Evolutionary conservation across 1,140 invertebrate genomes (phyloP).

Genomic region (Proctacanthus coquilletti): DNA sequence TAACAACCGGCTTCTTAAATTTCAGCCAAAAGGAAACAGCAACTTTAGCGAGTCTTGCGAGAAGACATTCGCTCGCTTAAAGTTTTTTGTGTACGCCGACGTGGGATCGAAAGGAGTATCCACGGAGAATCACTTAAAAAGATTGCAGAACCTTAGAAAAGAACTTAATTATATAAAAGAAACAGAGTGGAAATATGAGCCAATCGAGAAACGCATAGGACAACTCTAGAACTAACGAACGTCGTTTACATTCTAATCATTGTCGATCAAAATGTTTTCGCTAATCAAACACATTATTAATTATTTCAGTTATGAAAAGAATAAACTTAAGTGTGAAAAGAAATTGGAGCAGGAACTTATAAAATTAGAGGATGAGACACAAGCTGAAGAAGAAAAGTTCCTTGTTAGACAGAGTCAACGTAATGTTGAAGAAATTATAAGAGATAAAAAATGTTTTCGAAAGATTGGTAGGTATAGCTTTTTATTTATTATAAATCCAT

Average conservation of each 20-base stretch:
- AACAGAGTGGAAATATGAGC: constrained; percentile 54
- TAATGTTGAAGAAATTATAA: constrained; percentile 16
- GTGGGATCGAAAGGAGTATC: constrained; percentile 10
- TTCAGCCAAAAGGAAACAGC: no score
- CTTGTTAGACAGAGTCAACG: constrained; percentile 6
- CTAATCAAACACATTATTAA: constrained; percentile 1
- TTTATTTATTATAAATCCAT: not conserved
- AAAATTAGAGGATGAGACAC: constrained; percentile 20
- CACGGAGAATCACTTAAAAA: constrained; percentile 39
- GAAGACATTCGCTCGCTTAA: constrained; percentile 13
- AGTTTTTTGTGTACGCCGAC: constrained; percentile 11
- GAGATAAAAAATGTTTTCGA: constrained; percentile 6
- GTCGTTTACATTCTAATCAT: not conserved
- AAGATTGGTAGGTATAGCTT: constrained; percentile 6
- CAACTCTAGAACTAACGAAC: constrained; percentile 10
- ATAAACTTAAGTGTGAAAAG: constrained; percentile 13
- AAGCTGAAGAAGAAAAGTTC: constrained; percentile 13
- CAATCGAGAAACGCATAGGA: constrained; percentile 16
- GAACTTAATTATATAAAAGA: constrained; percentile 48
- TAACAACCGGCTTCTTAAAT: no score
- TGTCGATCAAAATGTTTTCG: constrained; percentile 5
- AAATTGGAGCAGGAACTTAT: constrained; percentile 28
- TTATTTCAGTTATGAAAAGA: constrained; percentile 7
- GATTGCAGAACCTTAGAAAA: constrained; percentile 44
- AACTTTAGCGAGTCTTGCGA: no score